Percentiles rank a stretch among this genome's conserved stretches.
phyloP scores from a whole-genome alignment of 64 coral and sea anemone genomes.

The Trachythela sp. region DNA sequence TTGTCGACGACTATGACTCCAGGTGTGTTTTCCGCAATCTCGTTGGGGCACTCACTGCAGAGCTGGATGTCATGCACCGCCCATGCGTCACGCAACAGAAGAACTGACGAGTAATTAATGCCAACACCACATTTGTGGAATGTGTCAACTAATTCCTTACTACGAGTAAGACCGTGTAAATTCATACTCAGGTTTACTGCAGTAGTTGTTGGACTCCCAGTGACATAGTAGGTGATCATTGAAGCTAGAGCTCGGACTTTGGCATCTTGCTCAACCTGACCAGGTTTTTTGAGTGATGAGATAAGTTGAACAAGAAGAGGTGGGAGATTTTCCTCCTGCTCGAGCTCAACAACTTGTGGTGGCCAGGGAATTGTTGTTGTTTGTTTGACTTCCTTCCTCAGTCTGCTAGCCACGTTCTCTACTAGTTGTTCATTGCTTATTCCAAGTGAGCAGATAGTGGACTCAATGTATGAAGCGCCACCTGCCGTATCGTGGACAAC shows the following conservation, averaged over 20 bases:
- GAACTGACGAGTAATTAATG: background rate
- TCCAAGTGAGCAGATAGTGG: no score
- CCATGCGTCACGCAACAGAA: background rate
- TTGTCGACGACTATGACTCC: background rate
- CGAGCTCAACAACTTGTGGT: background rate
- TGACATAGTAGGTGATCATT: background rate
- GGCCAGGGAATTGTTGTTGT: conserved; percentile 21
- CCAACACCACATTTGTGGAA: background rate
- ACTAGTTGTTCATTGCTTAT: no score
- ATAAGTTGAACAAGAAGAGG: background rate
- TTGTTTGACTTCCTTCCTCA: no score
- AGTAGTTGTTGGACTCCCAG: background rate
- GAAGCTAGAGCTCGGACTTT: background rate
- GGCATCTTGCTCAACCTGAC: background rate
- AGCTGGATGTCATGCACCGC: conserved; percentile 9
- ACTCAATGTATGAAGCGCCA: no score
- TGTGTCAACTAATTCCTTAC: conserved; percentile 8
- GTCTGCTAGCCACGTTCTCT: no score
- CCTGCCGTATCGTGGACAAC: no score
- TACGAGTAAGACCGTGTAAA: background rate
- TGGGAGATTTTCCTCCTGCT: background rate
- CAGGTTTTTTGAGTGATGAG: conserved; percentile 9
- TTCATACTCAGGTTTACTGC: conserved; percentile 6
- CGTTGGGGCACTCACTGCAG: background rate
- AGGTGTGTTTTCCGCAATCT: background rate